phyloP scores from a whole-genome alignment of 2,888 invertebrate species.

The Carcina quercana region DNA sequence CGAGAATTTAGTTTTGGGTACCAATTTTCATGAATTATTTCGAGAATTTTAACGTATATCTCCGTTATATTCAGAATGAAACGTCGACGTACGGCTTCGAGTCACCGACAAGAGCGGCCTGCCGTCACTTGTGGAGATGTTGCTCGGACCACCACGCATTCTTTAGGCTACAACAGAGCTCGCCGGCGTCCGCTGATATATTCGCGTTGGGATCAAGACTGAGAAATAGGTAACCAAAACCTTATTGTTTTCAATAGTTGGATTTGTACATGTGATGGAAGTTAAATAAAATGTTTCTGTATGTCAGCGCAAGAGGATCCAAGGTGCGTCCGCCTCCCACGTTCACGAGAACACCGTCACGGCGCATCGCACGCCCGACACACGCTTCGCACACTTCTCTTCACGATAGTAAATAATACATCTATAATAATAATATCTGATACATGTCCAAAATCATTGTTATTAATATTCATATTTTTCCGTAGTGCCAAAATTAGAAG shows the following conservation, averaged over 20 bases:
- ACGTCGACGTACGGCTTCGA: slow-evolving; percentile 98
- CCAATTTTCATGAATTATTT: not conserved
- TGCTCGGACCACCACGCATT: slow-evolving; percentile 97
- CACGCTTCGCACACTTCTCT: slow-evolving; percentile 52
- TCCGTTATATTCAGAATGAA: slow-evolving; percentile 81
- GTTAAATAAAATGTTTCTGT: slow-evolving; percentile 3
- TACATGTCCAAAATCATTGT: not conserved
- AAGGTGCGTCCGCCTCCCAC: slow-evolving; percentile 78
- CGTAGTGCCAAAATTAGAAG: slow-evolving; percentile 67
- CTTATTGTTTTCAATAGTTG: not conserved
- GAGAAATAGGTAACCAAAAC: slow-evolving; percentile 78
- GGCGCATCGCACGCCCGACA: slow-evolving; percentile 79
- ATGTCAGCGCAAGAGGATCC: slow-evolving; percentile 75
- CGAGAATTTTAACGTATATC: not conserved
- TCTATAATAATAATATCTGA: too few species aligned
- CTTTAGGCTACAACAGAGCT: slow-evolving; percentile 89
- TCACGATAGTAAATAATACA: slow-evolving; percentile 47
- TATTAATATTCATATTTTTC: slow-evolving; percentile 16
- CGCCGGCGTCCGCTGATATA: slow-evolving; percentile 83
- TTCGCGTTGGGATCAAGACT: slow-evolving; percentile 86
- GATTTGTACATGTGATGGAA: not conserved
- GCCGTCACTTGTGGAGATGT: slow-evolving; percentile 97
- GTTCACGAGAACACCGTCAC: slow-evolving; percentile 85
- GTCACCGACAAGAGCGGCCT: slow-evolving; percentile 92
- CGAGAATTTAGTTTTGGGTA: slow-evolving; percentile 8